Conservation (phyloP, 2,888 invertebrate species). For the Lithosia quadra region DNA sequence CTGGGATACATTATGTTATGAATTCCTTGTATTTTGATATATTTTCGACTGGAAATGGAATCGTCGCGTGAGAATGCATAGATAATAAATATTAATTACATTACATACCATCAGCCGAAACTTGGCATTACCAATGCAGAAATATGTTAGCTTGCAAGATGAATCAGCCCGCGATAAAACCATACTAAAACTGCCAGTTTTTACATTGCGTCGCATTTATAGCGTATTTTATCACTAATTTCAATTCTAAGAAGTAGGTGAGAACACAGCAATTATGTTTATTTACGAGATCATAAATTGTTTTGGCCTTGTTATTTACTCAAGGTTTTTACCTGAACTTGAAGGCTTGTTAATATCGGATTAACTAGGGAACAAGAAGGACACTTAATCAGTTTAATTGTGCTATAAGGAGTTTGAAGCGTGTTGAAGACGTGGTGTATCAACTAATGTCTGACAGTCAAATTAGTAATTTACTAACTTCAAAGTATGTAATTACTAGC, state of each 20-base stretch:
- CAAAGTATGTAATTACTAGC: too few species aligned
- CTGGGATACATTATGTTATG: constrained; percentile 31
- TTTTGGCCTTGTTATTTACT: constrained; percentile 28
- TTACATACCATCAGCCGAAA: neutral
- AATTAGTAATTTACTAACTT: too few species aligned
- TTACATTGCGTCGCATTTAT: constrained; percentile 22
- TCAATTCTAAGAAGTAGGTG: constrained; percentile 44
- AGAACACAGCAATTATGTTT: constrained; percentile 41
- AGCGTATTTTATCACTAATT: constrained; percentile 26
- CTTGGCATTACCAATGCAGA: neutral
- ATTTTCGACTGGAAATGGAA: constrained; percentile 11
- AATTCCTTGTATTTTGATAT: constrained; percentile 57
- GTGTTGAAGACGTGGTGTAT: neutral
- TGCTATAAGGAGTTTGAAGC: neutral
- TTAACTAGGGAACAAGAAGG: constrained; percentile 1
- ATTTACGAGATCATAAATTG: constrained; percentile 43
- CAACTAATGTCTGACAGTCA: too few species aligned
- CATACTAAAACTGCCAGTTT: neutral
- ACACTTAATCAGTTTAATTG: neutral
- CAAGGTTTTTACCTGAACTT: constrained; percentile 38
- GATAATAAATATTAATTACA: constrained; percentile 5
- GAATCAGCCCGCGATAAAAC: neutral
- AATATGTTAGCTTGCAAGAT: neutral
- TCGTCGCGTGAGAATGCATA: neutral
- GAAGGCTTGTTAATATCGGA: constrained; percentile 23